Base-by-base conservation (phyloP, 2,888 invertebrate species). In the Folsomia manolachei region DNA sequence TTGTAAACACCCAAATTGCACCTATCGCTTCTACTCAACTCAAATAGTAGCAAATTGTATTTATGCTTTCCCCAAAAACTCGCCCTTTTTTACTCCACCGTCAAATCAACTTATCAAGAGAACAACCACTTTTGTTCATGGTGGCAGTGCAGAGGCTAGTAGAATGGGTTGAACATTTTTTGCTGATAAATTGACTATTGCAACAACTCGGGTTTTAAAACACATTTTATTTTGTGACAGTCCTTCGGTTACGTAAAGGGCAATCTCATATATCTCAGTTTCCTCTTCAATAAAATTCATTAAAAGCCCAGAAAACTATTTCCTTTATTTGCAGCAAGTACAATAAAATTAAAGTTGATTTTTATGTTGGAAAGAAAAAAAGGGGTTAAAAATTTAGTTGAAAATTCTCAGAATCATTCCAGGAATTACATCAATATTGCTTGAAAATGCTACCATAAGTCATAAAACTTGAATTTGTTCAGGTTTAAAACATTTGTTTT, bases 1-100 rank as follows among this genome's bases (percentile, higher is more conserved):
- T 71, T 79, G 76, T 77, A 78, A 79, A 78, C 75, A 75, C 73
- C 73, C 72, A 74, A 78, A 79, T 79, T 78, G 76, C 79, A 79
- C 79, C 79, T 79, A 75, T 75, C 75, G 56, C 56, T 56, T 19
- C n/a, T n/a, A n/a, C 56, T 39, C 39, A n/a, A 14, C 39, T 39
- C 39, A 39, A 39, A 39, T 7, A 56, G n/a, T 7, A 56, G 56
- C 56, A 21, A 56, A 56, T 14, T 19, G 21, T n/a, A 39, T 4
- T 4, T 14, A 19, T 56, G n/a, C 56, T 56, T 56, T 56, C 56
- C 56, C 56, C 56, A 21, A 39, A n/a, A n/a, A n/a, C n/a, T 19
- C 56, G n/a, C 56, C 21, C 21, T 14, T 56, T 56, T 56, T 56
- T 51, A 51, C 51, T 18, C 51, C 51, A 21, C 56, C 21, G n/a